These are phyloP conservation scores for Ormyrus labotus DNA, from an alignment of 2,888 invertebrate species.

Conservation along the genomic window DNA sequence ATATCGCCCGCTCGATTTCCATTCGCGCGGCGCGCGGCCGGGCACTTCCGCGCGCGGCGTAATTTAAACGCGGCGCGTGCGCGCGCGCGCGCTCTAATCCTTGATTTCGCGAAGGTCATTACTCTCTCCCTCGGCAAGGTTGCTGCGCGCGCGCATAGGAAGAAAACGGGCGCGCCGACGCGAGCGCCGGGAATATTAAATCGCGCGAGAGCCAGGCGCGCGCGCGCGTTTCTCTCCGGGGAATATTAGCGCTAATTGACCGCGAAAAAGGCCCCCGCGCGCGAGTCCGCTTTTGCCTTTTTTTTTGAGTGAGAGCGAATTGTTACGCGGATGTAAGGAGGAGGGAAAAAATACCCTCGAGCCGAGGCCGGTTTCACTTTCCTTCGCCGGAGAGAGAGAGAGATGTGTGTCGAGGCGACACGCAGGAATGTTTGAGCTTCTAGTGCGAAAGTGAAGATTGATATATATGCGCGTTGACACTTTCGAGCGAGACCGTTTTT, in stretches of 20 bases:
- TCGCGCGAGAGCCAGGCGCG: neutral
- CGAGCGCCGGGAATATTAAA: neutral
- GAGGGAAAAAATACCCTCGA: too few species aligned
- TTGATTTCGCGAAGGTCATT: slow-evolving; percentile 59
- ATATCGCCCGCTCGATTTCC: slow-evolving; percentile 44
- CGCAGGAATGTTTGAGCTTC: too few species aligned
- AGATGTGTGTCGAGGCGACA: too few species aligned
- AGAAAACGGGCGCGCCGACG: slow-evolving; percentile 42
- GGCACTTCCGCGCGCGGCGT: slow-evolving; percentile 39
- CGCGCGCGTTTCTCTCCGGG: slow-evolving; percentile 6
- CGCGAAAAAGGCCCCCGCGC: slow-evolving; percentile 17
- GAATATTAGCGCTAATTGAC: slow-evolving; percentile 36
- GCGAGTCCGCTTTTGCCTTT: neutral
- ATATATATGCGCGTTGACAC: too few species aligned
- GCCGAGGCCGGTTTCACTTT: too few species aligned
- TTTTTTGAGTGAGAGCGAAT: neutral
- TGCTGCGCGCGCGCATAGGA: slow-evolving; percentile 20
- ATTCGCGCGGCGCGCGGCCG: slow-evolving; percentile 20
- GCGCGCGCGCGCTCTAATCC: slow-evolving; percentile 46
- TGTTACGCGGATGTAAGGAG: neutral
- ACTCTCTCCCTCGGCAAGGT: slow-evolving; percentile 58
- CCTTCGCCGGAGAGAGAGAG: too few species aligned
- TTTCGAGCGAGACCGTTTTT: too few species aligned
- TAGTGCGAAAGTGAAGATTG: too few species aligned
- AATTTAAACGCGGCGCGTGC: slow-evolving; percentile 39